Conservation (phyloP, 2,113 vertebrate genomes). For the Nerophis lumbriciformis region DNA sequence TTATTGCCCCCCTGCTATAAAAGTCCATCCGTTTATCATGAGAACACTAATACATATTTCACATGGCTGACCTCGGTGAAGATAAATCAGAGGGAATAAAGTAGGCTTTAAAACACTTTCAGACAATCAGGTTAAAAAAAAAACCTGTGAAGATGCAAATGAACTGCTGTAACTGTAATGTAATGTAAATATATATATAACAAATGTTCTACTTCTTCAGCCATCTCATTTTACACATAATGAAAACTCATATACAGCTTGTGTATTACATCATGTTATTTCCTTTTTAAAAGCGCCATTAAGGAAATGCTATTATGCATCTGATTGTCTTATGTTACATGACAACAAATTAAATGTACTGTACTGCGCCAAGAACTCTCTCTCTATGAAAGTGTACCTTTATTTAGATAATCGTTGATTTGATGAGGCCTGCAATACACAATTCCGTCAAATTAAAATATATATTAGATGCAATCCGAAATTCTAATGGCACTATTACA, state of each 20-base stretch:
- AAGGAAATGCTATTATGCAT: constrained; percentile 45
- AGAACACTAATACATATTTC: constrained; percentile 29
- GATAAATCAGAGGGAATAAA: constrained; percentile 23
- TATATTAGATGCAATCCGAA: constrained; percentile 41
- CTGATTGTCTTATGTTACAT: constrained; percentile 37
- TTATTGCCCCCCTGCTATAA: not conserved
- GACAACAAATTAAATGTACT: constrained; percentile 56
- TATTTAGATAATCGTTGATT: constrained; percentile 28
- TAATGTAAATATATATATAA: no score
- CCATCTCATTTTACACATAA: not conserved
- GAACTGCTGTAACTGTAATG: no score
- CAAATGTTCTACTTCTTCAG: not conserved
- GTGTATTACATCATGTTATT: constrained; percentile 7
- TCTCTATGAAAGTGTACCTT: constrained; percentile 8
- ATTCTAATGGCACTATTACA: constrained; percentile 44
- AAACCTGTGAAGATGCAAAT: no score
- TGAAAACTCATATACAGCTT: constrained; percentile 1
- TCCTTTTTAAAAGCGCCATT: constrained; percentile 43
- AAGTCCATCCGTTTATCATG: not conserved
- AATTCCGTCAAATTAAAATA: constrained; percentile 61
- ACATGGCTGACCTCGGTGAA: constrained; percentile 51
- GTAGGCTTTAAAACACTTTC: no score
- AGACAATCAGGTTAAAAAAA: no score
- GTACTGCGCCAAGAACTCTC: constrained; percentile 2
- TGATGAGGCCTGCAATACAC: constrained; percentile 49